phyloP scores from a whole-genome alignment of 2,113 vertebrate species.

The Psilopogon haemacephalus region DNA sequence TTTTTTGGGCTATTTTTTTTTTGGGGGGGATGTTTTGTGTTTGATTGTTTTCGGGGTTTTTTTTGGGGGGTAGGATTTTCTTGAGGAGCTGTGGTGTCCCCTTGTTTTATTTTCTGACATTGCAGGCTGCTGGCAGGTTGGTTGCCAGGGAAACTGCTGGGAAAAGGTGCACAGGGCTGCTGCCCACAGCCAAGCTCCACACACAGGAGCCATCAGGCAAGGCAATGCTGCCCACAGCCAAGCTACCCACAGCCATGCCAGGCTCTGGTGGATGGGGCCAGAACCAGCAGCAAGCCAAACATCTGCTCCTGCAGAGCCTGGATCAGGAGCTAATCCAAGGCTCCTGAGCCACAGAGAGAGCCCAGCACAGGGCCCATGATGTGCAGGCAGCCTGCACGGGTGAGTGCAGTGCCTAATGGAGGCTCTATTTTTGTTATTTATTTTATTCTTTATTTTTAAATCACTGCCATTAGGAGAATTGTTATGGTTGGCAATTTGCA shows the following conservation, averaged over 20 bases:
- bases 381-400: neutral
- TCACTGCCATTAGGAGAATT: constrained; percentile 65
- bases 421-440: constrained; percentile 10
- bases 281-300: neutral
- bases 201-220: neutral
- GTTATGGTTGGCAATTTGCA: constrained; percentile 72
- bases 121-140: constrained; percentile 25
- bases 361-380: accelerated
- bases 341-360: neutral
- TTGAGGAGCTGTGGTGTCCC: neutral
- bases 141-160: constrained; percentile 75
- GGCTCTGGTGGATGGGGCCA: accelerated
- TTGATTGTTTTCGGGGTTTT: too few relatives aligned
- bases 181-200: neutral
- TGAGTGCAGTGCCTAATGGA: neutral
- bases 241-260: neutral
- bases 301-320: accelerated
- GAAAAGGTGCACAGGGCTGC: constrained; percentile 17
- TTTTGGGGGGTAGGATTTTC: too few relatives aligned
- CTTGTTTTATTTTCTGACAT: constrained; percentile 46
- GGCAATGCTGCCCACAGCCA: neutral
- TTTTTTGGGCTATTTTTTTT: neutral
- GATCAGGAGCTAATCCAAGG: neutral
- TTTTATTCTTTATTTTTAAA: constrained; percentile 48
- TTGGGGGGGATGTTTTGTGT: too few relatives aligned